Evolutionary conservation across 2,888 invertebrate species (phyloP).

Genomic region (Globia sparganii): DNA sequence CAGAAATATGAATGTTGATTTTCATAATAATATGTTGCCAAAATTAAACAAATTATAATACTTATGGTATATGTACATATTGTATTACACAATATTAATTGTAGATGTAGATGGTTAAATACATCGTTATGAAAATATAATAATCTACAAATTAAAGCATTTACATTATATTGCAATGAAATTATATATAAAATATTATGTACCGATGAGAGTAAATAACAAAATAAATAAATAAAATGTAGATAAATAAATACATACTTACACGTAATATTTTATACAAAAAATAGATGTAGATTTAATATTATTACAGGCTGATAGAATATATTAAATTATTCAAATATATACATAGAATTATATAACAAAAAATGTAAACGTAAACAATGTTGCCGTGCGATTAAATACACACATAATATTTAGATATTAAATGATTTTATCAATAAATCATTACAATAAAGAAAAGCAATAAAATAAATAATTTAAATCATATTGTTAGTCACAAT

Average conservation of each 20-base stretch:
- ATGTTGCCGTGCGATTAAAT: background rate
- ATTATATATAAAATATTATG: background rate
- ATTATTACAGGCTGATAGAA: background rate
- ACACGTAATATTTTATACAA: background rate
- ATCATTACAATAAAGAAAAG: slow-evolving; percentile 5
- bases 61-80: slow-evolving; percentile 27
- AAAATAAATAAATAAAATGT: slow-evolving; percentile 6
- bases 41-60: slow-evolving; percentile 16
- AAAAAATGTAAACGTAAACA: background rate
- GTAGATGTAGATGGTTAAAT: background rate
- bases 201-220: slow-evolving; percentile 31
- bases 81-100: background rate
- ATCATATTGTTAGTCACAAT: slow-evolving; percentile 51
- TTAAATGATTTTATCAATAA: background rate
- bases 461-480: slow-evolving; percentile 59
- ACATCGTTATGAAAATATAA: background rate
- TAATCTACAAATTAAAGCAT: background rate
- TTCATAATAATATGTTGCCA: slow-evolving; percentile 7
- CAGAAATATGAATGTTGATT: background rate
- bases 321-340: background rate
- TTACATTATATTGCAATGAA: background rate
- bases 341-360: background rate
- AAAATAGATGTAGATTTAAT: background rate
- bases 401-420: background rate
- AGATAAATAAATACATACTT: background rate